A percentile compares a stretch with the other conserved stretches of the same genome.
Evolutionary conservation across 2,797 vertebrate species (phyloP).

Genomic region (Tokudaia muenninki): DNA sequence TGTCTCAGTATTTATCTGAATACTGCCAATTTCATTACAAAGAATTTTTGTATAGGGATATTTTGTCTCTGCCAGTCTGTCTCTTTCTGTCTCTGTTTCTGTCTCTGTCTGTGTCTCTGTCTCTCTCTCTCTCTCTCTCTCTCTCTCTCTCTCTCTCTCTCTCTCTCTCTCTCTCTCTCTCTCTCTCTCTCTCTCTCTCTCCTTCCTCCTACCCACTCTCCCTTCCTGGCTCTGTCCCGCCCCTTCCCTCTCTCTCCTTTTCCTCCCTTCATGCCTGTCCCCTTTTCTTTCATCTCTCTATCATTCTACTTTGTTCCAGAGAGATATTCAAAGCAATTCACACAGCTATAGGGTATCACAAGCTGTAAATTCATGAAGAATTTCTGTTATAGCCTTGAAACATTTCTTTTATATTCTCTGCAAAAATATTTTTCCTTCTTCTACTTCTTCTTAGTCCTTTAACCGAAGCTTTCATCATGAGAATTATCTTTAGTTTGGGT

Average conservation of each 20-base stretch:
- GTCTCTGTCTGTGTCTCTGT: too few species aligned
- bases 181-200: neutral
- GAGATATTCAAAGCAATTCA: neutral
- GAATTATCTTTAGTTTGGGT: neutral
- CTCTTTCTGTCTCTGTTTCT: neutral
- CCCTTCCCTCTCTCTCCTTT: neutral
- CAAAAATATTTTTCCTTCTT: neutral
- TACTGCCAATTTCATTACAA: neutral
- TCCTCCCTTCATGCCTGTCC: too few species aligned
- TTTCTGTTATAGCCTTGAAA: neutral
- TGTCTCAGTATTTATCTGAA: neutral
- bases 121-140: rapidly evolving
- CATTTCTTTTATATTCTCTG: neutral
- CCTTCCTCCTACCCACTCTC: neutral
- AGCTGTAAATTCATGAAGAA: neutral
- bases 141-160: neutral
- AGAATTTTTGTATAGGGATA: neutral
- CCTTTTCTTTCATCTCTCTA: neutral
- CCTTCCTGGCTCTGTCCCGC: neutral
- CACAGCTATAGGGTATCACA: neutral
- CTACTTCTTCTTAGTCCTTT: neutral
- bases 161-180: rapidly evolving
- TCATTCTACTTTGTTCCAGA: neutral
- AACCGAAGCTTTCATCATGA: neutral
- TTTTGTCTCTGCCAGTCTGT: neutral